Conservation (phyloP, 2,113 vertebrate genomes). For the Megaceryle torquata region DNA sequence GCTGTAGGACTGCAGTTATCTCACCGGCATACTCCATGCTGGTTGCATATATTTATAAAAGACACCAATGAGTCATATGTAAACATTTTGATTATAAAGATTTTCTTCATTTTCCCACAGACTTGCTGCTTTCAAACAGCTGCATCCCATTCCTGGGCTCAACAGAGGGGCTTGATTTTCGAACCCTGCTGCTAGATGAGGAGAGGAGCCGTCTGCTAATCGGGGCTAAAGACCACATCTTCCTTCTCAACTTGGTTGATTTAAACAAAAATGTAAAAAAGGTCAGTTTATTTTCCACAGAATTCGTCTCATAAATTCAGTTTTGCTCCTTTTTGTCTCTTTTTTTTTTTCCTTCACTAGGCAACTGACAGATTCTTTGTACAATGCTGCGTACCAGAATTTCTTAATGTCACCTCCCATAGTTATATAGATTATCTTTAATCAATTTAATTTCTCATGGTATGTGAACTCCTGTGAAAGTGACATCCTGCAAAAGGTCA, state of each 20-base stretch:
- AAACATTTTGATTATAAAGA: slow-evolving; percentile 58
- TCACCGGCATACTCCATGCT: not conserved
- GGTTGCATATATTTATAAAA: slow-evolving; percentile 48
- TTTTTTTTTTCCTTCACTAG: not conserved
- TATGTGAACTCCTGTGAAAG: not conserved
- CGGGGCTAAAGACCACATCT: slow-evolving; percentile 91
- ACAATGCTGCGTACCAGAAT: not conserved
- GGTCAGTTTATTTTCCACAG: slow-evolving; percentile 74
- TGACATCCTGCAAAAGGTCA: not conserved
- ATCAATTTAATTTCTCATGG: not conserved
- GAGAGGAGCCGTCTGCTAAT: slow-evolving; percentile 88
- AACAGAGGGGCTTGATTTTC: slow-evolving; percentile 86
- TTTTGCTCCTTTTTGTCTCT: not conserved
- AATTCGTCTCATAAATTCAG: not conserved
- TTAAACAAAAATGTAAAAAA: slow-evolving; percentile 88
- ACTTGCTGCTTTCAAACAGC: slow-evolving; percentile 89
- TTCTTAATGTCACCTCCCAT: not conserved
- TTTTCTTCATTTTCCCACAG: slow-evolving; percentile 73
- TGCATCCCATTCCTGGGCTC: slow-evolving; percentile 87
- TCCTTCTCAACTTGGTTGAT: slow-evolving; percentile 87
- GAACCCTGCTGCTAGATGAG: slow-evolving; percentile 91
- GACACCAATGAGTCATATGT: slow-evolving; percentile 18
- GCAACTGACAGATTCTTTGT: not conserved
- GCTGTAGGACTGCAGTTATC: not conserved
- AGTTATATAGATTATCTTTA: not conserved